phyloP scores from a whole-genome alignment of 2,888 invertebrate genomes.

The Geotrupes spiniger region DNA sequence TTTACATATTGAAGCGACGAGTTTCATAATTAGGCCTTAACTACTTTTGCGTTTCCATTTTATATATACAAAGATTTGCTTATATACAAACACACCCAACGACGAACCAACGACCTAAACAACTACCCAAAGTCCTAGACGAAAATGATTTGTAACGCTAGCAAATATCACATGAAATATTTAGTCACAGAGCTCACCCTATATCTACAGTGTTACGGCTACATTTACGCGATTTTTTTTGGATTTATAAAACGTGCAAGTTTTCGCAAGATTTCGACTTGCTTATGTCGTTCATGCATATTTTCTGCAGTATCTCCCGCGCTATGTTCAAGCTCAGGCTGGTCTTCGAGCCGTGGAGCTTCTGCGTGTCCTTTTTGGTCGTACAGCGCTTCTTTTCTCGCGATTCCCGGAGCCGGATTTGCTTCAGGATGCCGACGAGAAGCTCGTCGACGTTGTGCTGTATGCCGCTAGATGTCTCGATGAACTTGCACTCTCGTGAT shows the following conservation, averaged over 20 bases:
- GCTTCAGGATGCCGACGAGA: conserved; percentile 88
- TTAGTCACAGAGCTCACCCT: conserved; percentile 18
- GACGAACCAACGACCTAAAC: background rate
- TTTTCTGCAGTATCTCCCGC: conserved; percentile 78
- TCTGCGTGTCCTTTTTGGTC: conserved; percentile 46
- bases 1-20: too few relatives aligned
- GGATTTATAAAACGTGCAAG: conserved; percentile 73
- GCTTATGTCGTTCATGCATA: conserved; percentile 79
- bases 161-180: conserved; percentile 30
- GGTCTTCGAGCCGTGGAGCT: conserved; percentile 76
- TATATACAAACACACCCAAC: too few relatives aligned
- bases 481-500: conserved; percentile 87
- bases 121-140: background rate
- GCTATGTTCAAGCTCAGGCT: conserved; percentile 79
- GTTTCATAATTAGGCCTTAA: conserved; percentile 31
- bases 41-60: conserved; percentile 26
- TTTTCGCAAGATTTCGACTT: conserved; percentile 87
- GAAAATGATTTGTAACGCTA: background rate
- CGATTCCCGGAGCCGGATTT: conserved; percentile 75
- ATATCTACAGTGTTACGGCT: too few relatives aligned
- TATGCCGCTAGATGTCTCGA: conserved; percentile 93
- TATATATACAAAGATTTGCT: conserved; percentile 7
- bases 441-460: conserved; percentile 97
- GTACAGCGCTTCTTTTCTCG: conserved; percentile 64
- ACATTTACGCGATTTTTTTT: too few relatives aligned